A percentile compares a stretch with the other conserved stretches of the same genome.
These are phyloP conservation scores for Anabas testudineus DNA, from an alignment of 2,797 vertebrate species.

Conservation along the genomic window DNA sequence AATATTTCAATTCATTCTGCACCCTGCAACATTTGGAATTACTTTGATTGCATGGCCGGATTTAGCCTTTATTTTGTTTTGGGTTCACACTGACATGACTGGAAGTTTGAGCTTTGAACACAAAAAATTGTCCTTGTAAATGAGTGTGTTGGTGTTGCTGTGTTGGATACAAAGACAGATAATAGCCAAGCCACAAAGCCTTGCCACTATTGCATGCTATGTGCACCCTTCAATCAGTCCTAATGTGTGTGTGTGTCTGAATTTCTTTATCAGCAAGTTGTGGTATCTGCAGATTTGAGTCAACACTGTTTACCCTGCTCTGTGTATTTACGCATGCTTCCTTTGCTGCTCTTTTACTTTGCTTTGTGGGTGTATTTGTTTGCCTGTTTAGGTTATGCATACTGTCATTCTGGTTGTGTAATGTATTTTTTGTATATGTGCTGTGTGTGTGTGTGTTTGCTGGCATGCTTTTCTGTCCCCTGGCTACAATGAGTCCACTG, in stretches of 20 bases:
- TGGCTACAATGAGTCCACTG: constrained; percentile 72
- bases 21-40: constrained; percentile 40
- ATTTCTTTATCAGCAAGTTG: constrained; percentile 27
- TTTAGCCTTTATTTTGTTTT: constrained; percentile 43
- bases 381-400: constrained; percentile 23
- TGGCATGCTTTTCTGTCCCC: constrained; percentile 64
- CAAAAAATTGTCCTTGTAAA: constrained; percentile 44
- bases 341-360: constrained; percentile 41
- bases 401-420: constrained; percentile 32
- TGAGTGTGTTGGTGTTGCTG: constrained; percentile 38
- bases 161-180: constrained; percentile 40
- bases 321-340: constrained; percentile 36
- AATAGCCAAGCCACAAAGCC: constrained; percentile 54
- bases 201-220: constrained; percentile 39
- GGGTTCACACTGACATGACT: constrained; percentile 42
- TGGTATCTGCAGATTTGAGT: constrained; percentile 35
- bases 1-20: constrained; percentile 54
- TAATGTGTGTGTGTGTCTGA: constrained; percentile 17
- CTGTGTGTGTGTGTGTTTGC: constrained; percentile 42
- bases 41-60: constrained; percentile 51
- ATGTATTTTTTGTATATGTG: constrained; percentile 39
- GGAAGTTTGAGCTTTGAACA: constrained; percentile 38
- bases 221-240: constrained; percentile 49
- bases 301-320: constrained; percentile 38
- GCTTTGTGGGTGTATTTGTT: constrained; percentile 42